Percentiles rank a stretch among this genome's conserved stretches.
phyloP scores from a whole-genome alignment of 2,888 invertebrate species.

The Drosophila recens region DNA sequence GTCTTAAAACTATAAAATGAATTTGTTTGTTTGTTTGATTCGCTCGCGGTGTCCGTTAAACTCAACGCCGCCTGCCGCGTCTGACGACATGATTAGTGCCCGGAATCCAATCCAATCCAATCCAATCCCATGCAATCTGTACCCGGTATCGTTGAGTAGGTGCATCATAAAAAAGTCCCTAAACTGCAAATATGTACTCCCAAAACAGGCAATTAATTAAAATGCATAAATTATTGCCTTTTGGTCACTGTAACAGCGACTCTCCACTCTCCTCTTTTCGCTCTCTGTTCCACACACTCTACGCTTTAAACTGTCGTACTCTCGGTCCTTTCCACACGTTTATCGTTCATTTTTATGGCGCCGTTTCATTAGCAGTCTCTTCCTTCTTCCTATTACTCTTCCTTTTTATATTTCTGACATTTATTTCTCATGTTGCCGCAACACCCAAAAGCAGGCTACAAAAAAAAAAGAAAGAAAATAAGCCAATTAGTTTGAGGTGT shows the following conservation, averaged over 20 bases:
- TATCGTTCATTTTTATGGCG: slow-evolving; percentile 61
- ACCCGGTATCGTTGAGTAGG: slow-evolving; percentile 1
- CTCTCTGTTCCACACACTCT: neutral
- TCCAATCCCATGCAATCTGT: neutral
- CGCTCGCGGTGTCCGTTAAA: slow-evolving; percentile 8
- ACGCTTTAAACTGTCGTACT: neutral
- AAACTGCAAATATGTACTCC: slow-evolving; percentile 23
- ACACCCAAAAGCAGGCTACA: slow-evolving; percentile 15
- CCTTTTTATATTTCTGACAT: no score
- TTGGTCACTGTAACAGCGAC: neutral
- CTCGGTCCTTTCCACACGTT: slow-evolving; percentile 46
- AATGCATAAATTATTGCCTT: slow-evolving; percentile 64
- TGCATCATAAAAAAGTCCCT: slow-evolving; percentile 48
- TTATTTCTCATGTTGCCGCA: slow-evolving; percentile 1
- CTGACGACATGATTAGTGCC: slow-evolving; percentile 64
- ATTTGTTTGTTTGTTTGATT: slow-evolving; percentile 24
- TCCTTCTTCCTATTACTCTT: slow-evolving; percentile 1
- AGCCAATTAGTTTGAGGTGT: no score
- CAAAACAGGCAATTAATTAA: slow-evolving; percentile 65
- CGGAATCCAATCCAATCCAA: neutral
- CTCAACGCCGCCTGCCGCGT: slow-evolving; percentile 12
- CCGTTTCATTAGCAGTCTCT: slow-evolving; percentile 58
- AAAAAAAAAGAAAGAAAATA: neutral
- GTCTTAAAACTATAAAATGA: slow-evolving; percentile 58
- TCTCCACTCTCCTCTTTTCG: neutral